Percentiles rank a stretch among this genome's conserved stretches.
These are phyloP conservation scores for Aphidius colemani DNA, from an alignment of 2,888 invertebrate genomes.

Conservation along the genomic window DNA sequence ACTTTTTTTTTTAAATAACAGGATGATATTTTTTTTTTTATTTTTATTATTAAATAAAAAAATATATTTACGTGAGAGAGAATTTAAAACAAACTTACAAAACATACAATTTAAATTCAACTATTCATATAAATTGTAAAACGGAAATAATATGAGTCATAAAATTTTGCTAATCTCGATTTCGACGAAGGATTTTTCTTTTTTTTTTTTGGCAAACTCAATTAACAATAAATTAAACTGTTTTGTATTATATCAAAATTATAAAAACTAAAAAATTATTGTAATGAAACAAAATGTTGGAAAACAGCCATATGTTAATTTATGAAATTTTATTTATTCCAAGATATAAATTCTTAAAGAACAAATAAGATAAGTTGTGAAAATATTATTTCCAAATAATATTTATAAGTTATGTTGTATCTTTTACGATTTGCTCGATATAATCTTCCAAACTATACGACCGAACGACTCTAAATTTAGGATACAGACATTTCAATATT, in stretches of 20 bases:
- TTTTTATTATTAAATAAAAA: background rate
- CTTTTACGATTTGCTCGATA: no score
- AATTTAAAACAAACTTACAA: background rate
- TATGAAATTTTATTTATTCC: no score
- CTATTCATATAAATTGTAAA: background rate
- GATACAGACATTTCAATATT: no score
- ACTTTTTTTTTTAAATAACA: no score
- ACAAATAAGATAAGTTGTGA: no score
- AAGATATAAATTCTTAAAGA: no score
- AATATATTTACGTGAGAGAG: background rate
- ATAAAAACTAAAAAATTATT: background rate
- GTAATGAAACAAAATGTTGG: slow-evolving; percentile 4
- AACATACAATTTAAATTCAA: slow-evolving; percentile 6
- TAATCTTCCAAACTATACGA: no score
- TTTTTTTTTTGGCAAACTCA: slow-evolving; percentile 15
- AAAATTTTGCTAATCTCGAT: slow-evolving; percentile 21
- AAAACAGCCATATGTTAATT: slow-evolving; percentile 4
- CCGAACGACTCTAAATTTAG: no score
- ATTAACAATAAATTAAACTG: slow-evolving; percentile 17
- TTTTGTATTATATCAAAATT: background rate
- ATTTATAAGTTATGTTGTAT: no score
- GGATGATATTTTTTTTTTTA: background rate
- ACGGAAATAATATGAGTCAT: slow-evolving; percentile 10
- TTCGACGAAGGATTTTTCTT: background rate
- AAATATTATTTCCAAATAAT: no score